A percentile compares a stretch with the other conserved stretches of the same genome.
Conservation (phyloP, 2,888 invertebrate genomes). For the Ochropacha duplaris region DNA sequence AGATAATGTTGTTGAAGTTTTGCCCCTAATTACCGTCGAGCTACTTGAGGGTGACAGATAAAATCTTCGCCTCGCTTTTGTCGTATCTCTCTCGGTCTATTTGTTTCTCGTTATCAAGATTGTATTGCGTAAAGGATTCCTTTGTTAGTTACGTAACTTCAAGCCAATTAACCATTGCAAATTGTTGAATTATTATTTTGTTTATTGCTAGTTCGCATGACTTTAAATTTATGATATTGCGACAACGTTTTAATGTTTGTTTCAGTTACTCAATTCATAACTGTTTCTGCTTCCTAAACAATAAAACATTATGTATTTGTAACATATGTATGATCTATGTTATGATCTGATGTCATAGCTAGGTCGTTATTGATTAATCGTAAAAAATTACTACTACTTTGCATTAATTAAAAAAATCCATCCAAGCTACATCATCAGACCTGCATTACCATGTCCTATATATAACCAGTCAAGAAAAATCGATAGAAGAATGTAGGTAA, state of each 20-base stretch:
- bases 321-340: too few relatives aligned
- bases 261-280: conserved; percentile 11
- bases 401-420: not conserved
- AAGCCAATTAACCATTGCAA: conserved; percentile 9
- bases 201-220: conserved; percentile 5
- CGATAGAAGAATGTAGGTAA: too few relatives aligned
- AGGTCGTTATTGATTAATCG: too few relatives aligned
- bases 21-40: conserved; percentile 51
- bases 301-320: conserved; percentile 15
- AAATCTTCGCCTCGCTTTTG: conserved; percentile 52
- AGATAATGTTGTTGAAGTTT: conserved; percentile 55
- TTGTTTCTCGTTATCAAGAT: conserved; percentile 66
- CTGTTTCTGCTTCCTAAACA: conserved; percentile 16
- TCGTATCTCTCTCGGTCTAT: conserved; percentile 62
- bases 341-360: too few relatives aligned
- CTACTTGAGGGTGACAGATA: conserved; percentile 56
- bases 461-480: too few relatives aligned
- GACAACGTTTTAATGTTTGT: conserved; percentile 10
- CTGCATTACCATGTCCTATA: too few relatives aligned
- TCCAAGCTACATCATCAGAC: too few relatives aligned
- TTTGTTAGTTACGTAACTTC: conserved; percentile 48
- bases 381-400: not conserved
- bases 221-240: not conserved
- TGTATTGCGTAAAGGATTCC: conserved; percentile 54
- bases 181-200: conserved; percentile 4